Evolutionary conservation across 2,888 invertebrate genomes (phyloP), one percentile per base, ranked within the genome.

Genomic region (Lasioglossum oenotherae): DNA sequence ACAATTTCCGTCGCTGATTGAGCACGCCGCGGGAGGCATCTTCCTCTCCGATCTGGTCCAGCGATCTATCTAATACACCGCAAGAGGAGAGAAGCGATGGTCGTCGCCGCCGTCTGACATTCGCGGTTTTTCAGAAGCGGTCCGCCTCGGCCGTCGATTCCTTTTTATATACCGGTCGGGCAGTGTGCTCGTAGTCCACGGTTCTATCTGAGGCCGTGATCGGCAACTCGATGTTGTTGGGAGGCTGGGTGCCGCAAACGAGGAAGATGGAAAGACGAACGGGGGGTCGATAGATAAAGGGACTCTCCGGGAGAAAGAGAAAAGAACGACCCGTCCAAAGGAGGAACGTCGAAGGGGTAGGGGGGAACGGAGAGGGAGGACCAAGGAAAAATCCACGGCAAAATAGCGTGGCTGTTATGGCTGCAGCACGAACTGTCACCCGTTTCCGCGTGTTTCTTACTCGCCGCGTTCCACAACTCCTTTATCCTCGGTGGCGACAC

Each of bases 401-500:
- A 94, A 94, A 94, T 94, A 93, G 93, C 93, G 92, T 93, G 92
- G 93, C 92, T 93, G 94, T 94, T 94, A 94, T 93, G 90, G 93
- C 92, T 88, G 88, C 92, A 88, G 93, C 94, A 94, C 93, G 94
- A 94, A 94, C 94, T 94, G 95, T 94, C 94, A 94, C 92, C 92
- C 90, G 93, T 94, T 95, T 95, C 94, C 94, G 94, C 94, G 94
- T 94, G 93, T 93, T 94, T 93, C 93, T 92, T 93, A 92, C 92
- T 92, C 91, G 85, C 82, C 89, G 87, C 92, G 90, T 91, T 89
- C 90, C 91, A 89, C 88, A 88, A 90, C 87, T 92, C 89, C 92
- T 92, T 92, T 92, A 92, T 92, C 90, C 92, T 89, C 89, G 80
- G 88, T 90, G 90, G 89, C 92, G 91, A 88, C 90, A 89, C 84